phyloP scores from a whole-genome alignment of 37 sponge, comb jelly and placozoan genomes.

The Diacarnus erythraeanus region DNA sequence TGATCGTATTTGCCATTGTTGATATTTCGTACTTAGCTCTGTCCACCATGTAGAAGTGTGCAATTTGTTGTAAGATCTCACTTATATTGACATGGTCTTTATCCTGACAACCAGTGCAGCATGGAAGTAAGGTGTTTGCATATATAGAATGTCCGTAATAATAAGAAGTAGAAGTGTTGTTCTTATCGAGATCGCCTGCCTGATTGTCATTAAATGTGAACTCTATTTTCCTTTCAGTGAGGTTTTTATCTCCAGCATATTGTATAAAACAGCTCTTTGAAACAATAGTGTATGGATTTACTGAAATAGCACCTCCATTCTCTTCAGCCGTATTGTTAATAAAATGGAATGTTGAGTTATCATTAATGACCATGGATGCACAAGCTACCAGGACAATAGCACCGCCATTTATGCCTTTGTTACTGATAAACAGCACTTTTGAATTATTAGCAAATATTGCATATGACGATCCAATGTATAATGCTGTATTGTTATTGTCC shows the following conservation, averaged over 20 bases:
- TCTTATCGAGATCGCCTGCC: neutral
- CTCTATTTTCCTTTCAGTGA: constrained; percentile 4
- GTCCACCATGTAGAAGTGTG: neutral
- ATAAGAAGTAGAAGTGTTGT: neutral
- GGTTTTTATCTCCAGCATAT: neutral
- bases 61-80: neutral
- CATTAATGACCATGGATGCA: constrained; percentile 18
- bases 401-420: neutral
- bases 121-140: neutral
- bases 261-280: neutral
- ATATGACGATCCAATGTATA: neutral
- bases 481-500: neutral
- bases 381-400: neutral
- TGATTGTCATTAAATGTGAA: neutral
- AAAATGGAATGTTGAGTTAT: constrained; percentile 8
- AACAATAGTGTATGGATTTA: neutral
- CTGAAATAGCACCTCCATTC: constrained; percentile 56
- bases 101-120: neutral
- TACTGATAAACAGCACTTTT: neutral
- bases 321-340: constrained; percentile 36
- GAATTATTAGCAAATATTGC: neutral
- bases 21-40: neutral
- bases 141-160: constrained; percentile 1
- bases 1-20: neutral
- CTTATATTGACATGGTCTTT: neutral